A percentile compares a stretch with the other conserved stretches of the same genome.
Evolutionary conservation across 2,113 vertebrate species (phyloP).

Genomic region (Glaucidium brasilianum): DNA sequence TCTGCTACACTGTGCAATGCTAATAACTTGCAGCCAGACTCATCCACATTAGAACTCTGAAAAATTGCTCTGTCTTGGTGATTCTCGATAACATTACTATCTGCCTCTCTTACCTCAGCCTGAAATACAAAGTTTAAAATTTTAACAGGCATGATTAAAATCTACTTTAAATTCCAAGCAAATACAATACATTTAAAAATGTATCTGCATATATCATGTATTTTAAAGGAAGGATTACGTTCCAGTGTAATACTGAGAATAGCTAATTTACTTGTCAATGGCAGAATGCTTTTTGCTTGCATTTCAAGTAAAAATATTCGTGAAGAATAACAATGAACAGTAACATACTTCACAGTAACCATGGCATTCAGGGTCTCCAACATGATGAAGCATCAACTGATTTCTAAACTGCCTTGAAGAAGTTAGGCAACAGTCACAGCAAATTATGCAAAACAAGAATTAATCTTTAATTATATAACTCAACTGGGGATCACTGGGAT

Average conservation of each 20-base stretch:
- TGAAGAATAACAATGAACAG: background rate
- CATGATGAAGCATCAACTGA: background rate
- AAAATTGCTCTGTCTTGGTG: slow-evolving; percentile 3
- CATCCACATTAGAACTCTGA: background rate
- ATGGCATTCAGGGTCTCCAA: background rate
- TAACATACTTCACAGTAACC: background rate
- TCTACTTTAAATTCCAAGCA: background rate
- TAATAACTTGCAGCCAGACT: slow-evolving; percentile 34
- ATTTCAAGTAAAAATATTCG: background rate
- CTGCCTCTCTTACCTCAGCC: slow-evolving; percentile 45
- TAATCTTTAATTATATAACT: background rate
- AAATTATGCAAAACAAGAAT: background rate
- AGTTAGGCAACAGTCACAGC: background rate
- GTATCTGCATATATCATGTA: background rate
- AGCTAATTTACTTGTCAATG: background rate
- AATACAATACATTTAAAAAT: background rate
- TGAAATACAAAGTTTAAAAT: background rate
- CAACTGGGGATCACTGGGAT: background rate
- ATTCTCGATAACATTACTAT: background rate
- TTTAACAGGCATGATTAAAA: background rate
- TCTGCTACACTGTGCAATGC: background rate
- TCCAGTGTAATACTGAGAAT: background rate
- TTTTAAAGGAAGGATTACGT: background rate
- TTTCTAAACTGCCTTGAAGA: background rate
- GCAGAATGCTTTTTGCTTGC: background rate